These are phyloP conservation scores for Paralvinella palmiformis DNA, from an alignment of 1,140 invertebrate species.

Conservation along the genomic window DNA sequence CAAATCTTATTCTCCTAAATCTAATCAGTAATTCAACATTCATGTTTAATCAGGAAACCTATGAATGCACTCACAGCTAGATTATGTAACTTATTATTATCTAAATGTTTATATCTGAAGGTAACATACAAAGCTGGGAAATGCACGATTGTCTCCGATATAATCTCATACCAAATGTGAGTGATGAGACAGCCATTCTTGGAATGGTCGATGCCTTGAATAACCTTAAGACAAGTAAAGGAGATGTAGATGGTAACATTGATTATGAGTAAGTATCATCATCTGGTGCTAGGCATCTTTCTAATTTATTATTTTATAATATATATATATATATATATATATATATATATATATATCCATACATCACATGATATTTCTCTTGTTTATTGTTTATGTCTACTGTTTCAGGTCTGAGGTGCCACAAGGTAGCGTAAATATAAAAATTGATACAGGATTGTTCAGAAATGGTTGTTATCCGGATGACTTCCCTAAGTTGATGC, in stretches of 20 bases:
- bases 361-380: background rate
- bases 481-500: slow-evolving; percentile 22
- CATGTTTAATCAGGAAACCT: too few relatives aligned
- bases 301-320: too few relatives aligned
- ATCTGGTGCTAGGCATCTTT: too few relatives aligned
- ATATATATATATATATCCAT: too few relatives aligned
- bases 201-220: background rate
- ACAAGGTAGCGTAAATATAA: slow-evolving; percentile 24
- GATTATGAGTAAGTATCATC: too few relatives aligned
- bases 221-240: background rate
- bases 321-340: too few relatives aligned
- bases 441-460: slow-evolving; percentile 34
- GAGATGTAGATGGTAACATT: too few relatives aligned
- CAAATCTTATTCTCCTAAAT: too few relatives aligned
- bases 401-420: background rate
- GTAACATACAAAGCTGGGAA: background rate
- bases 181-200: background rate
- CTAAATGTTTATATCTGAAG: background rate
- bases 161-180: background rate
- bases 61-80: background rate
- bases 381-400: background rate
- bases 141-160: slow-evolving; percentile 3
- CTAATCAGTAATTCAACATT: too few relatives aligned
- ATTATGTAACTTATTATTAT: too few relatives aligned
- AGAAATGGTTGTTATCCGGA: slow-evolving; percentile 31